phyloP scores from a whole-genome alignment of 1,140 invertebrate genomes.

The Danaus melanippus region DNA sequence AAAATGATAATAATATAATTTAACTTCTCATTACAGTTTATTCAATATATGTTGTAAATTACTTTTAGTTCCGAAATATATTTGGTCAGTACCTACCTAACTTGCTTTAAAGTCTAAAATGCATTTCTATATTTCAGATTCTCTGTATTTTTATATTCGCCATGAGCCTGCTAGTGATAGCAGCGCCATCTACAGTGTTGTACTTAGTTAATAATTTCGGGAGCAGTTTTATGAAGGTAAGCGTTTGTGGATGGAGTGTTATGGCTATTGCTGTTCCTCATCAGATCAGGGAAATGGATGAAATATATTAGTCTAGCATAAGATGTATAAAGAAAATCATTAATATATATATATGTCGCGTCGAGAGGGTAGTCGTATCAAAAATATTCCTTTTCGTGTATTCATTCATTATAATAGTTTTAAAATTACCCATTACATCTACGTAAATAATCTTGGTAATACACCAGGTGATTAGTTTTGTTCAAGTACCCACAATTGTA shows the following conservation, averaged over 20 bases:
- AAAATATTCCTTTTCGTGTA: no score
- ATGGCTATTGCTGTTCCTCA: neutral
- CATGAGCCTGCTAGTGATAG: conserved; percentile 38
- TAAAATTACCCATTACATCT: no score
- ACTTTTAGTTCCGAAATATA: neutral
- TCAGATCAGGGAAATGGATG: neutral
- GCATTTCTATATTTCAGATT: conserved; percentile 27
- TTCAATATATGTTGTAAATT: neutral
- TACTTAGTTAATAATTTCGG: neutral
- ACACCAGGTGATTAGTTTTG: no score
- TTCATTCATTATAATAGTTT: no score
- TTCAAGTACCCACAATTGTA: no score
- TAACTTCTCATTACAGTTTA: neutral
- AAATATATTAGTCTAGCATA: neutral
- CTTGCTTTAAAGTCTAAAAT: no score
- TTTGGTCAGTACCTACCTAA: no score
- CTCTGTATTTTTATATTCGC: conserved; percentile 21
- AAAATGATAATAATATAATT: no score
- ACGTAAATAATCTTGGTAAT: no score
- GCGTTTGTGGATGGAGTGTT: no score
- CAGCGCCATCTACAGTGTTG: conserved; percentile 27
- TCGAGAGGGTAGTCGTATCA: no score
- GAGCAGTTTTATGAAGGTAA: neutral
- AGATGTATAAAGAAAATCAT: neutral
- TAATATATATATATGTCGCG: no score